phyloP scores from a whole-genome alignment of 1,140 invertebrate species.

The Coenobita brevimanus region DNA sequence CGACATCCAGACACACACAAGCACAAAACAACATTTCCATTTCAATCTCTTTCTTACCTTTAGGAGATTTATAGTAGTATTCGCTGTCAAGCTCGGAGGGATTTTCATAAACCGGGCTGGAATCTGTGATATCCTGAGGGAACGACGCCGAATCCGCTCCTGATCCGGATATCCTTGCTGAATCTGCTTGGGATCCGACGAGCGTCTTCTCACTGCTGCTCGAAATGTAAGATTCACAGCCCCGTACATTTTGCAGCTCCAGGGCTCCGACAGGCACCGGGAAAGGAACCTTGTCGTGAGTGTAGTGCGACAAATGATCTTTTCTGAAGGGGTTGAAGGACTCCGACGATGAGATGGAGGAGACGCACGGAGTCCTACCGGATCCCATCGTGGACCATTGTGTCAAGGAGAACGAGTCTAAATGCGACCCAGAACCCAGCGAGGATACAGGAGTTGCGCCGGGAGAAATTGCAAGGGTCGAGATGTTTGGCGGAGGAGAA shows the following conservation, averaged over 20 bases:
- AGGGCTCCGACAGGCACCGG: conserved; percentile 29
- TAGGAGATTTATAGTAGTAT: conserved; percentile 64
- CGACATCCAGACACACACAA: too few species aligned
- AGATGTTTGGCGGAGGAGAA: not conserved
- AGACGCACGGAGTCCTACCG: conserved; percentile 19
- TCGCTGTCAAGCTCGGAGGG: conserved; percentile 55
- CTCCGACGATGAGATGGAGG: conserved; percentile 6
- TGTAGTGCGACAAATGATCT: conserved; percentile 26
- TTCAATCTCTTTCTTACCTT: conserved; percentile 52
- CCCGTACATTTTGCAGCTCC: not conserved
- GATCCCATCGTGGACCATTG: conserved; percentile 20
- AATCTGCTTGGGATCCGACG: conserved; percentile 50
- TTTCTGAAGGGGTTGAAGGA: not conserved
- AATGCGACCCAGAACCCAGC: conserved; percentile 39
- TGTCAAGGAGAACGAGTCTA: conserved; percentile 17
- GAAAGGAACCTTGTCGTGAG: conserved; percentile 32
- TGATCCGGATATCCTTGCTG: conserved; percentile 41
- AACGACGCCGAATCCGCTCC: conserved; percentile 39
- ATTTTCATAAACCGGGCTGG: conserved; percentile 63
- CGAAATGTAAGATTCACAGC: not conserved
- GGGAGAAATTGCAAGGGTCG: not conserved
- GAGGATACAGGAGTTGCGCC: conserved; percentile 32
- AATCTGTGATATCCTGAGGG: conserved; percentile 47
- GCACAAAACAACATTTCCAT: conserved; percentile 9
- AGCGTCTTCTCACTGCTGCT: conserved; percentile 59